Evolutionary conservation across 2,888 invertebrate genomes (phyloP).

Genomic region (Euplexia lucipara): DNA sequence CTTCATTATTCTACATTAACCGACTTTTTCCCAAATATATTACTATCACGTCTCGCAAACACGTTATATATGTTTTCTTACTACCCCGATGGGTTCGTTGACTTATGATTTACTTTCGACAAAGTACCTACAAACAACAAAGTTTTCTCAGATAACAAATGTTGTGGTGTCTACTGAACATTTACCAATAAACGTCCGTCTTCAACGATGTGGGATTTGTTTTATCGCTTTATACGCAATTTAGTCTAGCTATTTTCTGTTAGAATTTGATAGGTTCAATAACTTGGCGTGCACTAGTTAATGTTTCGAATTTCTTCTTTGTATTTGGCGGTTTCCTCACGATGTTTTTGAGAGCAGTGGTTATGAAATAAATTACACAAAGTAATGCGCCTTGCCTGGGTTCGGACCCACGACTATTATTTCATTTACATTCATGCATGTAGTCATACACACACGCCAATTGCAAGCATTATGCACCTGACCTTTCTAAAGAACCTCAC

Average conservation of each 20-base stretch:
- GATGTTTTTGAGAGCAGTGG: too few species aligned
- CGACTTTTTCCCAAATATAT: slow-evolving; percentile 12
- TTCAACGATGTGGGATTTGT: slow-evolving; percentile 12
- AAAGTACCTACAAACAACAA: slow-evolving; percentile 45
- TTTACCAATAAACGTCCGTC: slow-evolving; percentile 20
- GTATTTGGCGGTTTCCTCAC: too few species aligned
- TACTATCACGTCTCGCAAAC: not conserved
- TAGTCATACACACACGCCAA: too few species aligned
- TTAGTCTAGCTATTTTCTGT: slow-evolving; percentile 2
- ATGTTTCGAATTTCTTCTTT: slow-evolving; percentile 5
- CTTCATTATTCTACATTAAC: slow-evolving; percentile 4
- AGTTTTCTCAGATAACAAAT: slow-evolving; percentile 44
- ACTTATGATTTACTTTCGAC: slow-evolving; percentile 31
- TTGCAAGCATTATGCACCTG: too few species aligned
- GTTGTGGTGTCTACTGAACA: slow-evolving; percentile 26
- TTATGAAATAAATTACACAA: too few species aligned
- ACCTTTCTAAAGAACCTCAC: too few species aligned
- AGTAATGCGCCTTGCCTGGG: too few species aligned
- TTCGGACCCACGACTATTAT: too few species aligned
- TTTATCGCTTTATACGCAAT: slow-evolving; percentile 9
- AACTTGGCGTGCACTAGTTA: slow-evolving; percentile 6
- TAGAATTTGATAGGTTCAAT: not conserved
- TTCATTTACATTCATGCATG: too few species aligned
- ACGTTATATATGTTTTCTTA: slow-evolving; percentile 5
- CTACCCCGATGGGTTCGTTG: slow-evolving; percentile 32